Base-by-base conservation (phyloP, 2,113 vertebrate genomes). In the Eulemur rufifrons region DNA sequence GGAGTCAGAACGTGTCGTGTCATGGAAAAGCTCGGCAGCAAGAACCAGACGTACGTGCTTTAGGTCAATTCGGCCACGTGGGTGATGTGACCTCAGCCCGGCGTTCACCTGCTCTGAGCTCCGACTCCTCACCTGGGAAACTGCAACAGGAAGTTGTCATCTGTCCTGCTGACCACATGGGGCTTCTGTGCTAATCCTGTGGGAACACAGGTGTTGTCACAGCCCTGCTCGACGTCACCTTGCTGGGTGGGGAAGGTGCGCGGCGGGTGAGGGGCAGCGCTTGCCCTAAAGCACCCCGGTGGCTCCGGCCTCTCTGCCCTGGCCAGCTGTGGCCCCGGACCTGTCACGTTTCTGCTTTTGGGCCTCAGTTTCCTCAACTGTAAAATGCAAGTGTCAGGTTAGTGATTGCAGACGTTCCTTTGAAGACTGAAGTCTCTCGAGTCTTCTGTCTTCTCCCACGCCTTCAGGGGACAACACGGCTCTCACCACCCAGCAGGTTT, bases 381-480 rank as follows among this genome's bases (percentile, higher is more conserved):
- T 3, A 20, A 34, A 13, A 21, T 11, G 3, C 13, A 23, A 4
- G 34, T 8, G 15, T 15, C 45, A 2, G 42, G 10, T 32, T 2
- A 13, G 8, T 2, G 21, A 9, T 27, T 5, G n/a, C 0, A 5
- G 5, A 5, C 9, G 0, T 52, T 4, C 45, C 42, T 42, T 6
- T 32, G 50, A 56, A 61, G 77, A 37, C 50, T 7, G 13, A 25
- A 29, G 13, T 15, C 10, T 21, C 86, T 37, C 6, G 3, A 6
- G 39, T 6, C 56, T 8, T 32, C 59, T 29, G 61, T 6, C 15
- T 21, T 34, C 54, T n/a, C 37, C 12, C 8, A 5, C 5, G 12
- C 25, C 37, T 34, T 17, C 50, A 1, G 20, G 37, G 25, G 29
- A 15, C 2, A 8, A 18, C 25, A 8, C 10, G 29, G 42, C 64